A percentile compares a stretch with the other conserved stretches of the same genome.
These are phyloP conservation scores for Ciconia maguari DNA, from an alignment of 2,113 vertebrate species.

Conservation along the genomic window DNA sequence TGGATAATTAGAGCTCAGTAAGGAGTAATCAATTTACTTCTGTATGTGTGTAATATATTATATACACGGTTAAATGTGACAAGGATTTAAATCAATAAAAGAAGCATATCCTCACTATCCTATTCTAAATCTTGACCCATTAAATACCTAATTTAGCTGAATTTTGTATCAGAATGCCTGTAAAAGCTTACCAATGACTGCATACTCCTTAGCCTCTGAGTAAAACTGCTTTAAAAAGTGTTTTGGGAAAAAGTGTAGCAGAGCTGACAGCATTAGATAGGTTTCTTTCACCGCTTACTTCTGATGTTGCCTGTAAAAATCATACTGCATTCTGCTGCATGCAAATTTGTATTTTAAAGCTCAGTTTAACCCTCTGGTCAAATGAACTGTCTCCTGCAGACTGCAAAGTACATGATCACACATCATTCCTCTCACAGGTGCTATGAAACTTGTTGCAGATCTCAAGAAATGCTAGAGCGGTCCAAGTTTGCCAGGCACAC, in stretches of 20 bases:
- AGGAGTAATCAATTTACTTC: neutral
- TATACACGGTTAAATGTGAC: neutral
- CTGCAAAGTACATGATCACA: neutral
- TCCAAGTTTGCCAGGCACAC: neutral
- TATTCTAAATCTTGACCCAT: neutral
- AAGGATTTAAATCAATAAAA: neutral
- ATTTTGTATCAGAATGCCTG: neutral
- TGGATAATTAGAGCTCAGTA: neutral
- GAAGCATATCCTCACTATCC: neutral
- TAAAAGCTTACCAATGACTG: neutral
- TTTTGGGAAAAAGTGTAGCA: neutral
- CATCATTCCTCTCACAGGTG: neutral
- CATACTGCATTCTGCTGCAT: neutral
- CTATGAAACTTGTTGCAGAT: neutral
- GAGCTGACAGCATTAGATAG: neutral
- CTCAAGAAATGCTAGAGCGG: neutral
- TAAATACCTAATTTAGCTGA: neutral
- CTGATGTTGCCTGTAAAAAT: neutral
- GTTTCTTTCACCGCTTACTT: neutral
- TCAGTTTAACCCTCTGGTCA: neutral
- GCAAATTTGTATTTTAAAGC: neutral
- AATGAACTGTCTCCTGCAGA: neutral
- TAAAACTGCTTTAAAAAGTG: neutral
- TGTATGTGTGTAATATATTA: neutral
- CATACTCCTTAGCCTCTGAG: neutral